Base-by-base conservation (phyloP, 2,888 invertebrate species). In the Nomada ferruginata region DNA sequence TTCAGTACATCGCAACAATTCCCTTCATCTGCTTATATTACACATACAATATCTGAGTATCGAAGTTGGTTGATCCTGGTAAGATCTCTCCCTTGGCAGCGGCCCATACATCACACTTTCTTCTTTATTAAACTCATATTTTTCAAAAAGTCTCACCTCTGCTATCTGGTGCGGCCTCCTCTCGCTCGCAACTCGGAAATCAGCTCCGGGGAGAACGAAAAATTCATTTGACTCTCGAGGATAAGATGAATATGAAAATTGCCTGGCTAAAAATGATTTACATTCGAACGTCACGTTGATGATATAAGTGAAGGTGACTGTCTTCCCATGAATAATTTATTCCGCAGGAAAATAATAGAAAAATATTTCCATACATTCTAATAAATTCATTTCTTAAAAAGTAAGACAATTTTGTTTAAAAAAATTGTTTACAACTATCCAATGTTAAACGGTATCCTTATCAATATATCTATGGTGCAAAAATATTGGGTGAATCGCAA, bases 111-210 rank as follows among this genome's bases (percentile, higher is more conserved):
- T 93, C 93, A 93, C 89, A 89, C 90, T 90, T 90, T 90, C 90
- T 91, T 91, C 92, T 93, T 93, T 93, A 92, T 93, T 93, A 92
- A 92, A 93, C 92, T 92, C 91, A 92, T 93, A 93, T 92, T 92
- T 92, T 92, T 91, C 90, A 90, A 88, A 86, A 88, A 89, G 84
- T 87, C 90, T 90, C 89, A 86, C 89, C 87, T 84, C 87, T 84
- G 80, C 85, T 87, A 85, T 87, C 87, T 76, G 76, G 64, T 52
- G 55, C 75, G 76, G 73, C 72, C 86, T 79, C 78, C 82, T 84
- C 82, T 85, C 84, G 74, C 79, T 78, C 82, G 86, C 75, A 83
- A 82, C 85, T 85, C 89, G 82, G 88, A 89, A 90, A 91, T 91
- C 90, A 89, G 86, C 87, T 73, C 47, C 80, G 63, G 82, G 74